Conservation (phyloP, 2,113 vertebrate genomes). For the Suncus etruscus region DNA sequence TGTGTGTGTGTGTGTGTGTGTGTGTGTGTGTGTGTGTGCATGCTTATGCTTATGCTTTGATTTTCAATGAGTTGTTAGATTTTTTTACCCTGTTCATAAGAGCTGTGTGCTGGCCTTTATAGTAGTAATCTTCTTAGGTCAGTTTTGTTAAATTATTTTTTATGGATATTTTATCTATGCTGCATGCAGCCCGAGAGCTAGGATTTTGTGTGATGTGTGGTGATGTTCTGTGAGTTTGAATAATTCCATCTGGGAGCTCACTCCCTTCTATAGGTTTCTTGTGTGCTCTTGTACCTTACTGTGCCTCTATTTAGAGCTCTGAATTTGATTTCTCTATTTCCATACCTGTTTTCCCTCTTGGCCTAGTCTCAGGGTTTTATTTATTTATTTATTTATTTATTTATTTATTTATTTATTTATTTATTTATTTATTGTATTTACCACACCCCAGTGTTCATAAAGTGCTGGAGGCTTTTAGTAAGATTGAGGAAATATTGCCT, state of each 20-base stretch:
- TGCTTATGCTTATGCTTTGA: neutral
- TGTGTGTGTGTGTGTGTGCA: no score
- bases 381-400: no score
- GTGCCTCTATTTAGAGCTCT: neutral
- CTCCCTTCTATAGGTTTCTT: neutral
- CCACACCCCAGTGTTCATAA: neutral
- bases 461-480: neutral
- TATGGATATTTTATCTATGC: slow-evolving; percentile 27
- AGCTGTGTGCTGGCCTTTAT: neutral
- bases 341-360: neutral
- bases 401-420: neutral
- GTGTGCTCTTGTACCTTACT: neutral
- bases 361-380: neutral
- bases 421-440: no score
- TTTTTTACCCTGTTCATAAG: slow-evolving; percentile 47
- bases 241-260: neutral
- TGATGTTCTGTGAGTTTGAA: slow-evolving; percentile 11
- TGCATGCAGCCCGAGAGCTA: neutral
- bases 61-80: slow-evolving; percentile 9
- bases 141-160: slow-evolving; percentile 24
- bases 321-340: neutral
- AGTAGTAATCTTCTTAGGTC: slow-evolving; percentile 12
- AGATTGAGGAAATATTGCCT: slow-evolving; percentile 35
- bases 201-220: neutral
- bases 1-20: no score